These are phyloP conservation scores for Metridium senile DNA, from an alignment of 92 coral and sea anemone species.

Conservation along the genomic window DNA sequence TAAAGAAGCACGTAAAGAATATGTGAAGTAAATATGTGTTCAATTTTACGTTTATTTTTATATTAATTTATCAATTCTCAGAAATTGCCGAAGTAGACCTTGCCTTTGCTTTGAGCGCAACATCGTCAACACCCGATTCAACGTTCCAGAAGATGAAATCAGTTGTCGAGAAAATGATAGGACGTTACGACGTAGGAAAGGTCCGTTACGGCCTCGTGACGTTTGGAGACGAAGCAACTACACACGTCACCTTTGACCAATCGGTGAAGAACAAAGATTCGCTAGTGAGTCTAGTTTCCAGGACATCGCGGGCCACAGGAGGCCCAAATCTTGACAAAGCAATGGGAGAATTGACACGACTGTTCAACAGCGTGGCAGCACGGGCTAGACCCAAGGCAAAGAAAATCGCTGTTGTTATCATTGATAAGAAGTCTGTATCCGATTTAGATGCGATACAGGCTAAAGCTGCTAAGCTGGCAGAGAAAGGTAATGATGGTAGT, in stretches of 20 bases:
- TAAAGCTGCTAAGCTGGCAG: conserved; percentile 45
- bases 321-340: conserved; percentile 69
- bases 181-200: conserved; percentile 54
- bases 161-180: conserved; percentile 57
- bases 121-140: conserved; percentile 58
- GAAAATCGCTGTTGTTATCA: conserved; percentile 69
- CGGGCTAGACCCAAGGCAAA: conserved; percentile 59
- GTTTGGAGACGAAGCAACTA: conserved; percentile 56
- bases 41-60: no score
- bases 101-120: conserved; percentile 79
- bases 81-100: conserved; percentile 59
- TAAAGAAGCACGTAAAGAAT: no score
- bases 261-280: background rate
- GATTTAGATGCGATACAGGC: conserved; percentile 35
- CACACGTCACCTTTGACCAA: conserved; percentile 50
- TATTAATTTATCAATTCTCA: no score
- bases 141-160: conserved; percentile 67
- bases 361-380: conserved; percentile 47
- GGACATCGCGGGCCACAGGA: conserved; percentile 31
- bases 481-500: conserved; percentile 9
- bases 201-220: conserved; percentile 66
- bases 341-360: conserved; percentile 43
- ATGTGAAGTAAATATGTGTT: no score
- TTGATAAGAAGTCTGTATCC: conserved; percentile 65
- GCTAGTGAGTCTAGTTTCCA: conserved; percentile 25